Base-by-base conservation (phyloP, 2,888 invertebrate species). In the Troides oblongomaculatus region DNA sequence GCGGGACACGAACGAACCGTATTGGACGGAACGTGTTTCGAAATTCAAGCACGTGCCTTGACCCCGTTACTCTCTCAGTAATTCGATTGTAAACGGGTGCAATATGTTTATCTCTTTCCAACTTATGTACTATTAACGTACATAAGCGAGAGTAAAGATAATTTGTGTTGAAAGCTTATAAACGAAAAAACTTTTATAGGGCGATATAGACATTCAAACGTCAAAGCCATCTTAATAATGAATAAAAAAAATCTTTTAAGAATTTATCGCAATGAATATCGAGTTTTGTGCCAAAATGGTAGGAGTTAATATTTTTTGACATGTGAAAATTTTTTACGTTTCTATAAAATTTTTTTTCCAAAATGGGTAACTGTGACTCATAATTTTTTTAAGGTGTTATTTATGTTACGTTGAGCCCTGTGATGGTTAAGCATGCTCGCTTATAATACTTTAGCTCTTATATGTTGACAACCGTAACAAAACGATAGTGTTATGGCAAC, bases 11-110 rank as follows among this genome's bases (percentile, higher is more conserved):
- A 83, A 81, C 84, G 87, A 86, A 81, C 83, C 84, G 89, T 83
- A 92, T 92, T 92, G 92, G 92, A 88, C 81, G 83, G 84, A 79
- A 87, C 87, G 85, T 84, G 86, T 88, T 90, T 91, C 89, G 88
- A 90, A 90, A 90, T 91, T 91, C 87, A 91, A 91, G 90, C 89
- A 87, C 89, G 90, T 89, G 89, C 89, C 84, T 85, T 92, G 91
- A 92, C 91, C 92, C 88, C 89, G 84, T 85, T 88, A 84, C 86
- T 79, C 82, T 80, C 81, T 81, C 73, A 77, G 78, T 76, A 76
- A 77, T 76, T 80, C 74, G 75, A 72, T 75, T 76, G 79, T 77
- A 76, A 76, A 77, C 78, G 78, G 81, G 79, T 78, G 77, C 76
- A 72, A 69, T 79, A 77, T 73, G 70, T 73, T 76, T 76, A 72